Evolutionary conservation across 2,888 invertebrate genomes (phyloP), one percentile per base, ranked within the genome.

Genomic region (Trichogramma evanescens): DNA sequence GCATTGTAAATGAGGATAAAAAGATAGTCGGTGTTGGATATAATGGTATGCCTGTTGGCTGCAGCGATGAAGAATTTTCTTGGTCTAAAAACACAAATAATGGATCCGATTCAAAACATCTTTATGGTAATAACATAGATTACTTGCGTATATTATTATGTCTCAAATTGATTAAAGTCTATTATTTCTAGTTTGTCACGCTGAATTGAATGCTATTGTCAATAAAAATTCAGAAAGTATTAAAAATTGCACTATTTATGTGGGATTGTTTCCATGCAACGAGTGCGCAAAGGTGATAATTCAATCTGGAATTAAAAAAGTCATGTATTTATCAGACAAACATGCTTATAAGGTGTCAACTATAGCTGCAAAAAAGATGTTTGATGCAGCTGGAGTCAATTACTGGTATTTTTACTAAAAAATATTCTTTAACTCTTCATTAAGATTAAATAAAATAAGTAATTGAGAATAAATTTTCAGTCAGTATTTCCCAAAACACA

Each of bases 241-340:
- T 0, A 86, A 85, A 67, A 84, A 86, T 65, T 93, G 94, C 72
- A 85, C 84, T 0, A 86, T 99, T 0, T 99, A 94, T 74, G 92
- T 95, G 0, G 89, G 88, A 0, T 79, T 95, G 13, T 98, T 97
- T 77, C 98, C 98, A 0, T 99, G 98, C 77, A 96, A 97, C 74
- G 96, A 97, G 78, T 99, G 98, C 80, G 93, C 97, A 0, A 99
- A 99, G 78, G 81, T 96, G 43, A 93, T 99, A 43, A 94, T 98
- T 68, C 98, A 99, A 74, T 88, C 94, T 1, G 92, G 95, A 0
- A 93, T 97, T 43, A 85, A 79, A 54, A 84, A 87, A 72, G 83
- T 94, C 3, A 77, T 89, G 8, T 96, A 90, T 74, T 80, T 93
- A 72, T 91, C 90, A 0, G 92, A 95, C 75, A 93, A 94, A 73